Base-by-base conservation (phyloP, 2,113 vertebrate genomes). In the Gasterosteus aculeatus region DNA sequence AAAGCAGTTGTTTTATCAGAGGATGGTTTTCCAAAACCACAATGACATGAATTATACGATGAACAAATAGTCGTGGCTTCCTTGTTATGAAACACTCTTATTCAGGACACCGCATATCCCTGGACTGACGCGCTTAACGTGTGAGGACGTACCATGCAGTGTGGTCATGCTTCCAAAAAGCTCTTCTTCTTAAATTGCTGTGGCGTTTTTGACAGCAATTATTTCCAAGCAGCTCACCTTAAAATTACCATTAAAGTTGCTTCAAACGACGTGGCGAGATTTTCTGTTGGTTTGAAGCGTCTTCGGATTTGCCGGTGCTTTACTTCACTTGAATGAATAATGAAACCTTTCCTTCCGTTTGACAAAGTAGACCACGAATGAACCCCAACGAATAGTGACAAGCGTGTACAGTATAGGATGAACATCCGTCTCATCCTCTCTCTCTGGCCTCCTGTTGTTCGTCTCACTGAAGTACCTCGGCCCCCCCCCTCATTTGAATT, bases 131-230 rank as follows among this genome's bases (percentile, higher is more conserved):
- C 75, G 51, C 0, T 39, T 18, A 6, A 1, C 18, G 16, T n/a
- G 22, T 64, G 15, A 19, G 22, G 38, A 70, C 5, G 22, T 57
- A 61, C 41, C 69, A 44, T 44, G 33, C 41, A 26, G 69, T 18
- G 44, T 80, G 77, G 86, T 61, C 69, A 61, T n/a, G 33, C 41
- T 10, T 22, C 19, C 69, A 8, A 53, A 80, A 76, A 73, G 58
- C 77, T 72, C 69, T 26, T 71, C 59, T 65, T 66, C 64, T 58
- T 85, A 84, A 88, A 79, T 66, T 89, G 66, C 81, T 84, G 82
- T 86, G 79, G 67, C 84, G 75, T 88, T 78, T 89, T 66, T 89
- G 82, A 86, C 85, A 84, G 89, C 88, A 91, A 87, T 93, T 92
- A 85, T 90, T 84, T 89, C 73, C 85, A 76, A 77, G 85, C 83